phyloP scores from a whole-genome alignment of 2,888 invertebrate genomes.

The Monochamus alternatus region DNA sequence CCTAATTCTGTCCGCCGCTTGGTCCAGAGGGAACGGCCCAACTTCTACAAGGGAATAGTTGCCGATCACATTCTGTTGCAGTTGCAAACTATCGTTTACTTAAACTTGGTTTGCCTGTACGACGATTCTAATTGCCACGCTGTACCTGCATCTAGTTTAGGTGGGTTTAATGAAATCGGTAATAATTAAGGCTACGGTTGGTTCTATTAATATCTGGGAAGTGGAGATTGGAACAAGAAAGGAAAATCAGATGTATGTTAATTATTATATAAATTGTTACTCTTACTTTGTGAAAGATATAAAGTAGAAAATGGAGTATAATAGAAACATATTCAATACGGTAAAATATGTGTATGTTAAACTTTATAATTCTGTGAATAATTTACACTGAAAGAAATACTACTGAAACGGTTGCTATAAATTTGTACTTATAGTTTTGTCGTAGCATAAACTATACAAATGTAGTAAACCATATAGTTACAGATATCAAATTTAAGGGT shows the following conservation, averaged over 20 bases:
- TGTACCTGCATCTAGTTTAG: neutral
- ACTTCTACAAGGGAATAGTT: constrained; percentile 5
- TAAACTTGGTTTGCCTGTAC: neutral
- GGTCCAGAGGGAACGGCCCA: neutral
- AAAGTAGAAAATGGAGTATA: too few species aligned
- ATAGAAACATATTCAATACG: too few species aligned
- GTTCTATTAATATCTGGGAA: neutral
- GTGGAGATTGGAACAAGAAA: neutral
- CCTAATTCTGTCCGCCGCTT: neutral
- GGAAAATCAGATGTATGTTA: neutral
- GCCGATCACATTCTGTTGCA: neutral
- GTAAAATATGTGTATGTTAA: too few species aligned
- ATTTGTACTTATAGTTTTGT: too few species aligned
- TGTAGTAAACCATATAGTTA: too few species aligned
- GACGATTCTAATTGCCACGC: neutral
- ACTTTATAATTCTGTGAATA: too few species aligned
- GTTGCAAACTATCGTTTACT: constrained; percentile 13
- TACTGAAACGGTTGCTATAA: too few species aligned
- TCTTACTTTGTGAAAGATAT: too few species aligned
- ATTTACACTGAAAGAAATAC: too few species aligned
- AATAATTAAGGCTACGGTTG: neutral
- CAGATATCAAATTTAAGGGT: too few species aligned
- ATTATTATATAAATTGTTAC: too few species aligned
- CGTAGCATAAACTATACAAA: too few species aligned
- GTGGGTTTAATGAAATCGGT: neutral